These are phyloP conservation scores for Tympanoctomys barrerae DNA, from an alignment of 2,797 vertebrate genomes.

Conservation along the genomic window DNA sequence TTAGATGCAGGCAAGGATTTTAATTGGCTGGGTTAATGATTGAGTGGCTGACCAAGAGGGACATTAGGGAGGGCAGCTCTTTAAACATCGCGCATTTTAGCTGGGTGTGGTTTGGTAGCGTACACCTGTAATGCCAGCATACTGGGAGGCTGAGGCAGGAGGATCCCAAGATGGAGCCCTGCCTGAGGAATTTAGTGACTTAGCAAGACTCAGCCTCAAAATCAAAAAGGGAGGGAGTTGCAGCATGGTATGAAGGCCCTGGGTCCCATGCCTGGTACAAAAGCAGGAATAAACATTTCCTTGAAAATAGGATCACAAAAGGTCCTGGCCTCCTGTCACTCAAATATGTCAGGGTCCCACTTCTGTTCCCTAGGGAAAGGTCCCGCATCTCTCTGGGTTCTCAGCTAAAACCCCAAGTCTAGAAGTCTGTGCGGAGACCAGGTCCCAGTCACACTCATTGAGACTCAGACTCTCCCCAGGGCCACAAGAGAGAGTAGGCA, in stretches of 20 bases:
- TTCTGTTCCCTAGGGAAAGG: not conserved
- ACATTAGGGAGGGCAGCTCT: not conserved
- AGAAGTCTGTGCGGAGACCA: not conserved
- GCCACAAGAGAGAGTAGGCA: fast-evolving
- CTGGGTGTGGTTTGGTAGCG: not conserved
- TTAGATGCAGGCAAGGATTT: not conserved
- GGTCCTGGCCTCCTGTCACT: not conserved
- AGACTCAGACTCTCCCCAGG: not conserved
- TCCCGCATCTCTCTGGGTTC: not conserved
- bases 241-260: not conserved
- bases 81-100: not conserved
- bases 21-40: not conserved
- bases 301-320: not conserved
- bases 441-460: not conserved
- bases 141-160: not conserved
- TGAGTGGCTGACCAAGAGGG: not conserved
- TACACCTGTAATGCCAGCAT: not conserved
- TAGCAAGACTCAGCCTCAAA: not conserved
- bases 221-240: not conserved
- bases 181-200: not conserved
- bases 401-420: not conserved
- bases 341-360: not conserved
- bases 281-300: not conserved
- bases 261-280: not conserved
- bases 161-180: not conserved